Evolutionary conservation across 2,113 vertebrate genomes (phyloP).

Genomic region (Alethe diademata): DNA sequence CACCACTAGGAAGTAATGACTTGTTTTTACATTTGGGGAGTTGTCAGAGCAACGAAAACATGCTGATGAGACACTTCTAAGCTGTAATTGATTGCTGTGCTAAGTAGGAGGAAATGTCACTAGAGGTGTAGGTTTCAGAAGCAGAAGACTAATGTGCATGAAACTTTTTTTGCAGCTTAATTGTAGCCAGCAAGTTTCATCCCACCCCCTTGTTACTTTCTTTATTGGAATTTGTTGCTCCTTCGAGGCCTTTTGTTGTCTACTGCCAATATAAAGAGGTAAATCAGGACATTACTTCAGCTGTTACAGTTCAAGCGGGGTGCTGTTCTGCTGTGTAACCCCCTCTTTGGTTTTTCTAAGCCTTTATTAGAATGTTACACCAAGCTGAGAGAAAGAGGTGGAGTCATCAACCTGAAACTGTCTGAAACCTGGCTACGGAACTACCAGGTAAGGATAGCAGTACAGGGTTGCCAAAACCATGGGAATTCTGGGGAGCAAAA

Average conservation of each 20-base stretch:
- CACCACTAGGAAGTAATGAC: neutral
- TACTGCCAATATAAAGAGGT: constrained; percentile 98
- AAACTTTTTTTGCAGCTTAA: constrained; percentile 79
- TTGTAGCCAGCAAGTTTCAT: constrained; percentile 91
- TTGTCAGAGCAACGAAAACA: neutral
- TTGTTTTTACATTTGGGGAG: neutral
- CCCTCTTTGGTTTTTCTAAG: constrained; percentile 57
- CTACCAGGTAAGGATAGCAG: constrained; percentile 85
- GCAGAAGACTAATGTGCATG: neutral
- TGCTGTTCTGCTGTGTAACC: neutral
- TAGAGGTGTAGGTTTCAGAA: neutral
- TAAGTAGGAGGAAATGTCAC: neutral
- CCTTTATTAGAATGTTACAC: constrained; percentile 93
- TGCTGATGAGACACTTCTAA: neutral
- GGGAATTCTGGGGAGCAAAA: neutral
- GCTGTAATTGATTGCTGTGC: neutral
- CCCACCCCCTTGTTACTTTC: constrained; percentile 84
- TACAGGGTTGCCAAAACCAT: neutral
- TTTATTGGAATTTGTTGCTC: constrained; percentile 88
- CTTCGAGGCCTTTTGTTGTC: constrained; percentile 93
- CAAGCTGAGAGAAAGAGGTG: constrained; percentile 89
- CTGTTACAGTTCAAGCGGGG: neutral
- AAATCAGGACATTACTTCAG: neutral
- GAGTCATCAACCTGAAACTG: constrained; percentile 86
- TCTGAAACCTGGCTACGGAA: constrained; percentile 94